These are phyloP conservation scores for Parnassius smintheus DNA, from an alignment of 2,888 invertebrate species.

Conservation along the genomic window DNA sequence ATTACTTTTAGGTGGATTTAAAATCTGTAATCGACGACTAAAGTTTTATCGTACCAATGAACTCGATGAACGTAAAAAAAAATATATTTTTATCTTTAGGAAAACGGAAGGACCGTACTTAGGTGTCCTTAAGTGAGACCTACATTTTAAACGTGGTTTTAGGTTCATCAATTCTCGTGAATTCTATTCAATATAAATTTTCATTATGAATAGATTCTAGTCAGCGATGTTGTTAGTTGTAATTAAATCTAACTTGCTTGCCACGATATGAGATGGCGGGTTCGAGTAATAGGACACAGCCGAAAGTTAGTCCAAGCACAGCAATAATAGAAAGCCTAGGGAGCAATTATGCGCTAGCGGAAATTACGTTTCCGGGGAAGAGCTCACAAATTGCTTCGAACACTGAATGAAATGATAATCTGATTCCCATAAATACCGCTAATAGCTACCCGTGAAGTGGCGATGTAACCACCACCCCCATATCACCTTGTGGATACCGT, in stretches of 20 bases:
- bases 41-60: too few relatives aligned
- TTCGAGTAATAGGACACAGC: constrained; percentile 3
- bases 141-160: too few relatives aligned
- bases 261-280: constrained; percentile 2
- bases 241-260: constrained; percentile 21
- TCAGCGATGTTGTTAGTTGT: constrained; percentile 6
- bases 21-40: too few relatives aligned
- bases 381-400: constrained; percentile 67
- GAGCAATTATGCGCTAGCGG: constrained; percentile 69
- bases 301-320: constrained; percentile 29
- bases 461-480: too few relatives aligned
- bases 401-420: constrained; percentile 61
- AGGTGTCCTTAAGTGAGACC: too few relatives aligned
- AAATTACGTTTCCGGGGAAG: constrained; percentile 73
- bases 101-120: too few relatives aligned
- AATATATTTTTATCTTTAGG: too few relatives aligned
- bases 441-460: too few relatives aligned
- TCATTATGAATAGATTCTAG: neutral
- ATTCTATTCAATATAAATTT: neutral
- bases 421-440: constrained; percentile 42
- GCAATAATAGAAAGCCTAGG: constrained; percentile 35
- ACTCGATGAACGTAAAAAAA: too few relatives aligned
- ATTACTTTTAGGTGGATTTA: too few relatives aligned
- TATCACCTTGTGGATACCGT: too few relatives aligned
- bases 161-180: neutral